Conservation (phyloP, 2,113 vertebrate genomes). For the Mirza zaza region DNA sequence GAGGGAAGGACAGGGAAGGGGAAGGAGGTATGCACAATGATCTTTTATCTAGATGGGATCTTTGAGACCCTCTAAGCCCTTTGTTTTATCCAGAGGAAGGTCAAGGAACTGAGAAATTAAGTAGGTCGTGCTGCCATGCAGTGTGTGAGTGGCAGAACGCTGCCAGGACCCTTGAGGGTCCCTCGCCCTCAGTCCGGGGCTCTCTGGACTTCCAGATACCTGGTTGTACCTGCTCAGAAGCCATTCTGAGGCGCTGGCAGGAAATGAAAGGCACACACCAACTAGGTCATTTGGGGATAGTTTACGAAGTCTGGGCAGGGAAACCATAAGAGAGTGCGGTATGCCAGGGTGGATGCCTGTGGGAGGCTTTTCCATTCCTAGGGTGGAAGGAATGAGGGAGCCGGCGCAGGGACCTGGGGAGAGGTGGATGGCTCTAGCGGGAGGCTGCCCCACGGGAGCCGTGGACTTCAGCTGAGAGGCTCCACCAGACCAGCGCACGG, state of each 20-base stretch:
- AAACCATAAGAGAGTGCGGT: neutral
- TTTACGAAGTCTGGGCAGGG: neutral
- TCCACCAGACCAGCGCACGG: accelerated
- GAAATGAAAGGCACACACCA: neutral
- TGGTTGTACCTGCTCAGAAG: neutral
- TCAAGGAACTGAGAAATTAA: neutral
- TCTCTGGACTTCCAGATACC: neutral
- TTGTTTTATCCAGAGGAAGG: neutral
- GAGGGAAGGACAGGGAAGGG: neutral
- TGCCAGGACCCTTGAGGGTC: neutral
- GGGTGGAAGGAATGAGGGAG: neutral
- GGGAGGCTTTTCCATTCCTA: neutral
- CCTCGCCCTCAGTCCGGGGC: neutral
- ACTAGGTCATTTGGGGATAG: neutral
- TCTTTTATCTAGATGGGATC: neutral
- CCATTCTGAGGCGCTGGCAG: neutral
- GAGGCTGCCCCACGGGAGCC: neutral
- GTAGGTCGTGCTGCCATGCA: accelerated
- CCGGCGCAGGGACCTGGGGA: too few relatives aligned
- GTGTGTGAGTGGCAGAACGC: too few relatives aligned
- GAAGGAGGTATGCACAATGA: neutral
- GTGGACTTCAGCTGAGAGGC: neutral
- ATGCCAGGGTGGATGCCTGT: neutral
- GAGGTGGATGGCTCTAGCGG: neutral
- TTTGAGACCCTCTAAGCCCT: neutral